Percentiles rank a stretch among this genome's conserved stretches.
Conservation (phyloP, 2,113 vertebrate genomes). For the Channa argus region DNA sequence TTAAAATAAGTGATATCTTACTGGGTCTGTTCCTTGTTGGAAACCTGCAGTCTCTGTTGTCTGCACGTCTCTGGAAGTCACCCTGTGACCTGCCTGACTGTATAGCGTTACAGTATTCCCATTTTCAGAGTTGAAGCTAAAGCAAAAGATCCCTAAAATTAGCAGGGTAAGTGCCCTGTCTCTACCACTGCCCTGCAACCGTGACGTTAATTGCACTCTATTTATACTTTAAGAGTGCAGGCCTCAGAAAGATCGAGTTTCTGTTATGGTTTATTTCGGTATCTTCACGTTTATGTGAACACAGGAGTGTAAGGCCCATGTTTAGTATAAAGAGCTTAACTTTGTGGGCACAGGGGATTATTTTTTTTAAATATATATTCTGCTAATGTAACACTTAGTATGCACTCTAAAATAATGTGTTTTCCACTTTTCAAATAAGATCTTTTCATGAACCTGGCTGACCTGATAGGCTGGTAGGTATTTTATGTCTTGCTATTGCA, state of each 20-base stretch:
- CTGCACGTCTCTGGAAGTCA: conserved; percentile 35
- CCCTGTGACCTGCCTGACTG: conserved; percentile 52
- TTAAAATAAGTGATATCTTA: background rate
- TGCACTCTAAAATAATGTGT: background rate
- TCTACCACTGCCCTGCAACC: conserved; percentile 71
- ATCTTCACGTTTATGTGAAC: conserved; percentile 38
- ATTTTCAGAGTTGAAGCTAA: conserved; percentile 72
- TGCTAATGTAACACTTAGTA: background rate
- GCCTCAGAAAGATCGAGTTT: conserved; percentile 80
- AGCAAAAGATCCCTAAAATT: conserved; percentile 80
- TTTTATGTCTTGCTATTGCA: conserved; percentile 13
- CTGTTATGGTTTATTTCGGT: conserved; percentile 69
- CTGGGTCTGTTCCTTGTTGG: conserved; percentile 13
- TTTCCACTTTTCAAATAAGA: conserved; percentile 13
- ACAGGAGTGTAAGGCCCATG: conserved; percentile 24
- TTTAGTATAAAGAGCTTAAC: conserved; percentile 31
- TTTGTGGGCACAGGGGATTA: conserved; percentile 7
- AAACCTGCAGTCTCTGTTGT: conserved; percentile 50
- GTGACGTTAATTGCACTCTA: conserved; percentile 80
- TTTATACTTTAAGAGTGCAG: conserved; percentile 77
- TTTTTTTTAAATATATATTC: conserved; percentile 11
- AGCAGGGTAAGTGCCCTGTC: conserved; percentile 71
- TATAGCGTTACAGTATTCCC: conserved; percentile 71
- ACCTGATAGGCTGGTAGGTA: background rate
- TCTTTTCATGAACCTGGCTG: conserved; percentile 3